These are phyloP conservation scores for Crypturellus tataupa DNA, from an alignment of 2,797 vertebrate genomes.

Conservation along the genomic window DNA sequence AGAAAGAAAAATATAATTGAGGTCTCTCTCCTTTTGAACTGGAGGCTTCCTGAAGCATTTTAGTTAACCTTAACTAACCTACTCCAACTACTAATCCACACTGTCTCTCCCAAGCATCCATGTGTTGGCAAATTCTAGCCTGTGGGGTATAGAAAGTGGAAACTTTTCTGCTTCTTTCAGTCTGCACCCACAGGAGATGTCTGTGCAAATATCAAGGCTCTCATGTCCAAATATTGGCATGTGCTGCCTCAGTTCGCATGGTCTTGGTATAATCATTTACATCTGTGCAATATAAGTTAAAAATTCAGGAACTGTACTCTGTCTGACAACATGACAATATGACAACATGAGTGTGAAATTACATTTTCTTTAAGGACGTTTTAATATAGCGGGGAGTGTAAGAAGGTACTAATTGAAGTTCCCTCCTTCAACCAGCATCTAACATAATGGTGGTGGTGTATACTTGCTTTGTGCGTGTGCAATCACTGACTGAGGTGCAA, in stretches of 20 bases:
- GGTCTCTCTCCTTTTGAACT: background rate
- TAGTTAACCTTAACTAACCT: background rate
- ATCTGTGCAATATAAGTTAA: background rate
- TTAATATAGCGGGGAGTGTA: background rate
- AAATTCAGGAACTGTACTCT: background rate
- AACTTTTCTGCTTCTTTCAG: background rate
- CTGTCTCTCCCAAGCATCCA: background rate
- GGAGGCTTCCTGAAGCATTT: background rate
- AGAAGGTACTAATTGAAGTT: background rate
- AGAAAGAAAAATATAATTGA: background rate
- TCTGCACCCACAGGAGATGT: background rate
- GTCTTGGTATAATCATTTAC: background rate
- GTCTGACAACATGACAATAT: background rate
- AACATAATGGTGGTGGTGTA: background rate
- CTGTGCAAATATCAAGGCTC: background rate
- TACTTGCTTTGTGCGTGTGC: background rate
- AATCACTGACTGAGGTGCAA: background rate
- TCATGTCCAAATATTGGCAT: background rate
- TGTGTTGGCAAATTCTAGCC: background rate
- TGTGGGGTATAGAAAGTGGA: background rate
- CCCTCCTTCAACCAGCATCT: background rate
- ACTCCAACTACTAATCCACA: background rate
- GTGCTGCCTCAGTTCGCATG: background rate
- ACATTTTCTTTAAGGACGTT: background rate
- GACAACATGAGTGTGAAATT: background rate